Evolutionary conservation across 2,797 vertebrate species (phyloP), one percentile per base, ranked within the genome.

Genomic region (Bradypus variegatus): DNA sequence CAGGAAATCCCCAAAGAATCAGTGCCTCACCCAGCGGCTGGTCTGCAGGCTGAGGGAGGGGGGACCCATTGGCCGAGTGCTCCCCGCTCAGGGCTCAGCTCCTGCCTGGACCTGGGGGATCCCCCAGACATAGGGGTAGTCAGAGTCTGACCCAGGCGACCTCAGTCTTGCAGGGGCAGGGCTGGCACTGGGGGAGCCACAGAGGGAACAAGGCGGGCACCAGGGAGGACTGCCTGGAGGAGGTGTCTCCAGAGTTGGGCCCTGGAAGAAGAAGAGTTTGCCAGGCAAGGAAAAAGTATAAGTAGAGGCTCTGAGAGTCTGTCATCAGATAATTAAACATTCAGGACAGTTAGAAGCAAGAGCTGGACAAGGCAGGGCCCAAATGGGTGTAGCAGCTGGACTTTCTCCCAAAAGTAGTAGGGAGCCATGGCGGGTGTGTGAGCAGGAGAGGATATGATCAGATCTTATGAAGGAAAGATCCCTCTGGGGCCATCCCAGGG

Each of bases 1-100:
- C 93, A 95, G 96, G 96, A 96, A 96, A 94, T 94, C 94, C 89
- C 94, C 79, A 69, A 91, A 93, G 94, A 94, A 90, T 81, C 91
- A 65, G 87, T 18, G 55, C 75, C 78, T 93, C 55, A 77, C 84
- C 82, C n/a, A 2, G 82, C 1, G 2, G 58, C 67, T 67, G 72
- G 81, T 64, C 60, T 80, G 33, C 77, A 70, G 84, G 60, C 77
- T 41, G 73, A 25, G 65, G 16, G 48, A 58, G 69, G 55, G 36
- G 62, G 45, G 55, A 62, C 41, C 33, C 16, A 31, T 65, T 70
- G 27, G 81, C 48, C 53, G 27, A 3, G 23, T 10, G 23, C 80
- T 88, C 69, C 55, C 55, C 23, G 19, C 19, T n/a, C 38, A 14
- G 38, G 7, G 15, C 38, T 73, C 67, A 3, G 25, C 67, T 53